Evolutionary conservation across 2,888 invertebrate genomes (phyloP), one percentile per base, ranked within the genome.

Genomic region (Apodemia duryi): DNA sequence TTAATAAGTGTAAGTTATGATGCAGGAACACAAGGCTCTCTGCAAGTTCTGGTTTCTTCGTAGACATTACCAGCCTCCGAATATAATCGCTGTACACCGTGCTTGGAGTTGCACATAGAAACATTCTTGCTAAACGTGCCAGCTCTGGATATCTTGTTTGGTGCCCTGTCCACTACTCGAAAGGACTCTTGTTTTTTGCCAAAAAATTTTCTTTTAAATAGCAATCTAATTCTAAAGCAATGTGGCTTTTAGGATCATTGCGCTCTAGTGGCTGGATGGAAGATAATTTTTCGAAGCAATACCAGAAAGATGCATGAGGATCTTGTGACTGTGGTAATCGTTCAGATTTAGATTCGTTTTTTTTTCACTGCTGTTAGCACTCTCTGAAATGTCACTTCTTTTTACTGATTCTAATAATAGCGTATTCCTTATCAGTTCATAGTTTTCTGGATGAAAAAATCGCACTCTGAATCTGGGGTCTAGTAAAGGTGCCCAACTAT

Each of bases 241-340:
- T 63, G 35, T 63, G 63, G 51, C 63, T 66, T 66, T 62, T 66
- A 62, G 63, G 61, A 46, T 67, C 57, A 32, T 66, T 64, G 57
- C 49, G 65, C 43, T 64, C 57, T 28, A 64, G 46, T 63, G 65
- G 65, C 65, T 66, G 52, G 60, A 64, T 68, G 13, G 62, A 65
- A 65, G 63, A 61, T 54, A 65, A 54, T 68, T 68, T 64, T 64
- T 68, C 67, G 49, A 54, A 32, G 32, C 32, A 32, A 32, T 32
- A 63, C 65, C 63, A 67, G 52, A 65, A 67, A 63, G 65, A 43
- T 63, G 43, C 54, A 67, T 65, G 65, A 63, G 67, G 63, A 61
- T 52, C 41, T 13, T 38, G 35, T 38, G 13, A 66, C 61, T 61
- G 61, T 41, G 52, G 38, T 54, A 38, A 64, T 43, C 49, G 11